Conservation (phyloP, 2,888 invertebrate species). For the Eupithecia insigniata region DNA sequence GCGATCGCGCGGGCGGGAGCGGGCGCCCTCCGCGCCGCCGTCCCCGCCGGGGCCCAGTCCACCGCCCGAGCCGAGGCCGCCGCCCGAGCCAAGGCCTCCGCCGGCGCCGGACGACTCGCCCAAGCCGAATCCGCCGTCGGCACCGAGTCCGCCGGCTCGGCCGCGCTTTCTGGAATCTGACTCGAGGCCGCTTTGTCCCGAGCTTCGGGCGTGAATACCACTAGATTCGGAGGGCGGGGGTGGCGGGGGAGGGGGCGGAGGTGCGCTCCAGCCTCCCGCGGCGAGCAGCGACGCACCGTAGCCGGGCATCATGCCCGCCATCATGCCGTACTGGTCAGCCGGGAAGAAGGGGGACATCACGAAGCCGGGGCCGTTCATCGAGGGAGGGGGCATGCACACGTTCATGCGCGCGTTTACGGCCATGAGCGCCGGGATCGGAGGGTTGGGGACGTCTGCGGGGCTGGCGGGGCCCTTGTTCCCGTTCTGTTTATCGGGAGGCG, state of each 20-base stretch:
- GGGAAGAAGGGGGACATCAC: constrained; percentile 74
- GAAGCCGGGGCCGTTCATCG: constrained; percentile 67
- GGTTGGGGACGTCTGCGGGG: constrained; percentile 46
- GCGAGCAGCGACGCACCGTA: constrained; percentile 56
- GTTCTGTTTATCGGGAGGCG: constrained; percentile 52
- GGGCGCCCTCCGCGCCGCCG: constrained; percentile 52
- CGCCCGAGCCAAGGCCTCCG: constrained; percentile 54
- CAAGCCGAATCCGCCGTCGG: constrained; percentile 30
- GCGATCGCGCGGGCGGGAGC: constrained; percentile 68
- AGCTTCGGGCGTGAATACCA: constrained; percentile 69
- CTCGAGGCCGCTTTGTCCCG: constrained; percentile 73
- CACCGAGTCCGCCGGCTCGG: constrained; percentile 56
- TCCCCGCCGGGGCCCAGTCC: constrained; percentile 55
- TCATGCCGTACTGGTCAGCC: constrained; percentile 74
- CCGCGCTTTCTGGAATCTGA: constrained; percentile 80
- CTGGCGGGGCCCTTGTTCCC: constrained; percentile 57
- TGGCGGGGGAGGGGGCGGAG: constrained; percentile 73
- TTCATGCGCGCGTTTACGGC: constrained; percentile 74
- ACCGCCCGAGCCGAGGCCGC: constrained; percentile 48
- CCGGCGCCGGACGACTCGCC: constrained; percentile 45
- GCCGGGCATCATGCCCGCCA: constrained; percentile 56
- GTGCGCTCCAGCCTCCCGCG: constrained; percentile 66
- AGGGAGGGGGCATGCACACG: constrained; percentile 68
- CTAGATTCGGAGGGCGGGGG: constrained; percentile 65
- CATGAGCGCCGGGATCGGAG: constrained; percentile 74